These are phyloP conservation scores for Lumbricus terrestris DNA, from an alignment of 2,888 invertebrate species.

Conservation along the genomic window DNA sequence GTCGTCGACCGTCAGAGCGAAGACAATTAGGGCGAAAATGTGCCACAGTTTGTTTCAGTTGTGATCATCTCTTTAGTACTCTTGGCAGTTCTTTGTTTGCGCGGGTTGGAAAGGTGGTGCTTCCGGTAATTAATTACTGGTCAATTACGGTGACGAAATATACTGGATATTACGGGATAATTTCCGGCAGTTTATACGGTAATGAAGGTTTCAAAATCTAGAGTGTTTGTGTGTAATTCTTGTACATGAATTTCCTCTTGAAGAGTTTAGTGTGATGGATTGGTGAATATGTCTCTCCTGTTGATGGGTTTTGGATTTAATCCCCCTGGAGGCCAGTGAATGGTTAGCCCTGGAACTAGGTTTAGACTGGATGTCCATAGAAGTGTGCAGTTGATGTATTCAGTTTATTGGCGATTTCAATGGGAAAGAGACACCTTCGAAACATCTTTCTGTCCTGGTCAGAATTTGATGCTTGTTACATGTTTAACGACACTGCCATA, in stretches of 20 bases:
- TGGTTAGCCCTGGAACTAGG: not conserved
- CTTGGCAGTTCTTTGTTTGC: not conserved
- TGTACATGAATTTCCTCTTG: not conserved
- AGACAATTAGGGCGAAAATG: not conserved
- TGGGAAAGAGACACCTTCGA: not conserved
- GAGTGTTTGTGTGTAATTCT: not conserved
- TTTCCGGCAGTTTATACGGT: not conserved
- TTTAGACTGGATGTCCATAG: not conserved
- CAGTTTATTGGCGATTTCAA: not conserved
- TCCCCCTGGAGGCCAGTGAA: no score
- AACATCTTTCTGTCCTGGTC: not conserved
- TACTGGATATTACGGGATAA: not conserved
- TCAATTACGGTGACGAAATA: not conserved
- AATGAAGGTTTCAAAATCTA: not conserved
- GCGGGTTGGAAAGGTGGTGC: not conserved
- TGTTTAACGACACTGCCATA: no score
- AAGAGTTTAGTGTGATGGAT: not conserved
- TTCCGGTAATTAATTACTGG: not conserved
- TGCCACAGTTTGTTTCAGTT: not conserved
- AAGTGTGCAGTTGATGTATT: constrained; percentile 3
- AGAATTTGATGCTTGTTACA: no score
- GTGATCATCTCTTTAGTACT: not conserved
- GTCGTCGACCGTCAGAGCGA: not conserved
- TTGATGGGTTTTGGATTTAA: not conserved
- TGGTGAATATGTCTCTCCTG: not conserved